A percentile compares a stretch with the other conserved stretches of the same genome.
These are phyloP conservation scores for Leptobrachium leishanense DNA, from an alignment of 2,113 vertebrate species.

Conservation along the genomic window DNA sequence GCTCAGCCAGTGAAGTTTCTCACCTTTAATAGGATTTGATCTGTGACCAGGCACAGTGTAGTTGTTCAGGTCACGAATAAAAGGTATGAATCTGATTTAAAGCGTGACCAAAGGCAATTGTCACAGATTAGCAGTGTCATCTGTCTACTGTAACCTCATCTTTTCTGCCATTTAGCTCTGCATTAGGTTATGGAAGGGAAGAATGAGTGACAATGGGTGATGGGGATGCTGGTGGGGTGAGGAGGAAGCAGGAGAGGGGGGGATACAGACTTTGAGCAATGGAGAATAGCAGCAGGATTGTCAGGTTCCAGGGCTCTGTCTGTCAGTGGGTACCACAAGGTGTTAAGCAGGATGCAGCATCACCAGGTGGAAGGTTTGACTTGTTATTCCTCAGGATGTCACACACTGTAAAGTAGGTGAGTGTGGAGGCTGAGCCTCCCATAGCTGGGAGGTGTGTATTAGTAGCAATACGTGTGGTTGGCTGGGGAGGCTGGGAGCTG, in stretches of 20 bases:
- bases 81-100: not conserved
- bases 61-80: not conserved
- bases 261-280: not conserved
- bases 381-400: constrained; percentile 16
- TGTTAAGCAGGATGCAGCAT: not conserved
- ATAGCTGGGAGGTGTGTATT: constrained; percentile 38
- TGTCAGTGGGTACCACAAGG: not conserved
- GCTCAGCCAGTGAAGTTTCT: not conserved
- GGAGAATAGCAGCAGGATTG: not conserved
- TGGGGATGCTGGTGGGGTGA: not conserved
- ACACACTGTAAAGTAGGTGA: constrained; percentile 18
- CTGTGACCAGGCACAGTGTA: not conserved
- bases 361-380: not conserved
- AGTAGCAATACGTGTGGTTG: constrained; percentile 23
- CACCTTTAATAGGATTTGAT: not conserved
- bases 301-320: not conserved
- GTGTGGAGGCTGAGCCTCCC: constrained; percentile 18
- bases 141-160: not conserved
- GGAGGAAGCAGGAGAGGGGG: not conserved
- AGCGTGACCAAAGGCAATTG: not conserved
- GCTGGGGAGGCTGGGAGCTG: constrained; percentile 27
- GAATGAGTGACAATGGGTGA: not conserved
- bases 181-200: not conserved
- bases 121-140: not conserved
- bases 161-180: not conserved